These are phyloP conservation scores for Cygnus buccinator DNA, from an alignment of 2,113 vertebrate genomes.

Conservation along the genomic window DNA sequence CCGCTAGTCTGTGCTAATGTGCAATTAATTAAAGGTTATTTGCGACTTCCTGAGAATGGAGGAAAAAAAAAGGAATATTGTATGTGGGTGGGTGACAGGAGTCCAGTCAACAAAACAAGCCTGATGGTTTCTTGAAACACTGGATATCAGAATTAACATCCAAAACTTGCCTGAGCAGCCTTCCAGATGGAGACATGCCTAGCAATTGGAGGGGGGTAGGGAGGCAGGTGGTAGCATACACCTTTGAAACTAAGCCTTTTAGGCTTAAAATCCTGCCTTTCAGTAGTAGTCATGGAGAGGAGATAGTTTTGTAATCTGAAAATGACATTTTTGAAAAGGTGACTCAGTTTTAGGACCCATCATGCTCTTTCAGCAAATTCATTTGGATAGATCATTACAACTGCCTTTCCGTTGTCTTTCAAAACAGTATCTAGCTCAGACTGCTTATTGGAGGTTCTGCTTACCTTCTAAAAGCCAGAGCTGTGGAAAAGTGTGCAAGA, in stretches of 20 bases:
- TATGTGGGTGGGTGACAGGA: neutral
- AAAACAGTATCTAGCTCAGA: neutral
- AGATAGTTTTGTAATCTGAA: neutral
- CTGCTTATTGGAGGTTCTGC: neutral
- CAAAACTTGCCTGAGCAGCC: neutral
- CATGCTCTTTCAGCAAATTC: neutral
- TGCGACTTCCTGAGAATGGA: neutral
- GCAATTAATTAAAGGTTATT: neutral
- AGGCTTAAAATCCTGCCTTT: neutral
- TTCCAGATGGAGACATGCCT: neutral
- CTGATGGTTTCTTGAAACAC: neutral
- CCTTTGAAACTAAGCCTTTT: neutral
- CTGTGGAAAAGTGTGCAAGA: neutral
- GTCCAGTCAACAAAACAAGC: neutral
- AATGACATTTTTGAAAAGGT: neutral
- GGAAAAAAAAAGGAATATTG: neutral
- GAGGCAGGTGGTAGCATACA: neutral
- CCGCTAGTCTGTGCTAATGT: constrained; percentile 68
- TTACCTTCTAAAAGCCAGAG: neutral
- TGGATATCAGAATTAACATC: neutral
- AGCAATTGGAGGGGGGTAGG: fast-evolving
- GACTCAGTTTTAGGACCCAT: neutral
- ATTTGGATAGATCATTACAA: neutral
- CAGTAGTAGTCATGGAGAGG: neutral
- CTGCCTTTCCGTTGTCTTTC: neutral